phyloP scores from a whole-genome alignment of 2,797 vertebrate species.

The Onychomys torridus region DNA sequence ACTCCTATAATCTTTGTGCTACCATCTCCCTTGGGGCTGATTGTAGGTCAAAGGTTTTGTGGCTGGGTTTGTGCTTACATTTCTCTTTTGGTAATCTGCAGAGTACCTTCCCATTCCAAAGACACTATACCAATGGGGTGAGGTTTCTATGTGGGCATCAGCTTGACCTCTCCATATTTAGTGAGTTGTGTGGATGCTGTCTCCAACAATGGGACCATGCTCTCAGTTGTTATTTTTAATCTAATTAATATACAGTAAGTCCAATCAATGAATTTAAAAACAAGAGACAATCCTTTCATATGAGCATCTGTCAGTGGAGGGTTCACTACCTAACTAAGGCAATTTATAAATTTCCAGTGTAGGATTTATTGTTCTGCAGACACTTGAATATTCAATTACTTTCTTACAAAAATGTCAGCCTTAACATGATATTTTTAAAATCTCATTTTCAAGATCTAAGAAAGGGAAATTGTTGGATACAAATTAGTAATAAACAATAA shows the following conservation, averaged over 20 bases:
- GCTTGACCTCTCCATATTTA: background rate
- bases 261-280: background rate
- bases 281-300: background rate
- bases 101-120: background rate
- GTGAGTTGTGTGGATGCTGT: background rate
- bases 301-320: background rate
- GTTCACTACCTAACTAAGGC: background rate
- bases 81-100: background rate
- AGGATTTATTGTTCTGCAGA: background rate
- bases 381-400: background rate
- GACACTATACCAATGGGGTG: too few species aligned
- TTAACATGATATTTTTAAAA: background rate
- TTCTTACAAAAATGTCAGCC: background rate
- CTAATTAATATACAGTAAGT: background rate
- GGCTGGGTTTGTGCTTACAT: too few species aligned
- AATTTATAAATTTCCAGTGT: background rate
- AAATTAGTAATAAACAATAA: background rate
- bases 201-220: background rate
- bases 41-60: background rate
- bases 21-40: background rate
- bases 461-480: background rate
- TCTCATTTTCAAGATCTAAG: constrained; percentile 29
- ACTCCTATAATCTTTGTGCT: too few species aligned
- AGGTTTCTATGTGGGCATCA: too few species aligned
- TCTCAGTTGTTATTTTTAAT: background rate